A percentile compares a stretch with the other conserved stretches of the same genome.
Evolutionary conservation across 2,797 vertebrate species (phyloP).

Genomic region (Typhlichthys eigenmanni): DNA sequence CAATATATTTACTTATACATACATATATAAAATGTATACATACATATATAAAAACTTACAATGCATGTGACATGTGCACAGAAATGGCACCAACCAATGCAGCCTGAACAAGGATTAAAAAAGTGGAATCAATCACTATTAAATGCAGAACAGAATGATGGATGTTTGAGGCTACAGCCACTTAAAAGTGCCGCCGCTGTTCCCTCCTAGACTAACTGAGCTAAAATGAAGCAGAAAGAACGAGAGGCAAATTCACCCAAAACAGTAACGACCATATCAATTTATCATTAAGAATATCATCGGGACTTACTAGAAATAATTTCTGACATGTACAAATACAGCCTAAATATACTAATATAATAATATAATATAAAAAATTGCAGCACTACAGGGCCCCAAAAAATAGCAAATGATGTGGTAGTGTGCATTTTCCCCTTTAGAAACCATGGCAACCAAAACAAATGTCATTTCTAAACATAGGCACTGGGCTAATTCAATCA

Average conservation of each 20-base stretch:
- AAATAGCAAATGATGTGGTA: slow-evolving; percentile 5
- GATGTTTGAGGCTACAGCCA: slow-evolving; percentile 20
- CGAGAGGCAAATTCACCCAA: too few relatives aligned
- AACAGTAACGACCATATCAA: background rate
- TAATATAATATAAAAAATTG: background rate
- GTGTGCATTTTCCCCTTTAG: slow-evolving; percentile 5
- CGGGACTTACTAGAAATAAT: too few relatives aligned
- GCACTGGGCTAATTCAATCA: slow-evolving; percentile 36
- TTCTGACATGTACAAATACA: background rate
- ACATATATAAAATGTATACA: background rate
- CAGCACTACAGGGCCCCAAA: background rate
- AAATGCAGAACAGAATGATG: slow-evolving; percentile 24
- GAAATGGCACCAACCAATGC: slow-evolving; percentile 15
- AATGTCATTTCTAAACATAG: slow-evolving; percentile 34
- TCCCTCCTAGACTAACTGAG: too few relatives aligned
- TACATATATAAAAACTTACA: background rate
- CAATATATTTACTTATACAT: background rate
- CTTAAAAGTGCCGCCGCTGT: background rate
- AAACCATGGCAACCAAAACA: slow-evolving; percentile 26
- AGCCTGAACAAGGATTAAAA: slow-evolving; percentile 42
- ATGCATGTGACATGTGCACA: background rate
- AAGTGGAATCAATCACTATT: slow-evolving; percentile 44
- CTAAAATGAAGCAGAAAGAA: too few relatives aligned
- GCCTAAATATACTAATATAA: background rate
- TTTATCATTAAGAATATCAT: background rate